These are phyloP conservation scores for Willisornis vidua DNA, from an alignment of 2,113 vertebrate genomes.

Conservation along the genomic window DNA sequence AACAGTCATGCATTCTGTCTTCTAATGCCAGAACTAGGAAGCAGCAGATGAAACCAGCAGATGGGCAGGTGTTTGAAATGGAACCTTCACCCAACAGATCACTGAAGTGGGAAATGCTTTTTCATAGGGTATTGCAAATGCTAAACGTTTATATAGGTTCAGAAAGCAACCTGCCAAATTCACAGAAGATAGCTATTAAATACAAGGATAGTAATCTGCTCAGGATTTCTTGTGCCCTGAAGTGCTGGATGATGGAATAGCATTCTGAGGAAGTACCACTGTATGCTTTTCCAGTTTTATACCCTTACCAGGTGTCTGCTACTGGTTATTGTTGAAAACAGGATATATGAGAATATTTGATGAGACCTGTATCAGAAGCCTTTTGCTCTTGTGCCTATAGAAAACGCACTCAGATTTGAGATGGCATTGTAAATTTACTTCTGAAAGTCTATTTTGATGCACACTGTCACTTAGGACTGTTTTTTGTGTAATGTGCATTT, in stretches of 20 bases:
- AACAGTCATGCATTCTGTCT: neutral
- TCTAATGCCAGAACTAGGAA: neutral
- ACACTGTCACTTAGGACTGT: neutral
- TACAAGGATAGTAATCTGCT: neutral
- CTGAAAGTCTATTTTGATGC: neutral
- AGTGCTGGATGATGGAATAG: neutral
- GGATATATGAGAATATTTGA: neutral
- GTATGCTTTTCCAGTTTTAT: neutral
- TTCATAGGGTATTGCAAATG: neutral
- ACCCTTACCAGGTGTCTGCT: neutral
- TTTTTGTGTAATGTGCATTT: neutral
- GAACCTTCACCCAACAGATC: neutral
- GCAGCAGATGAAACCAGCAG: neutral
- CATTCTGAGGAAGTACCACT: neutral
- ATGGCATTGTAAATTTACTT: neutral
- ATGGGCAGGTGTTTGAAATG: neutral
- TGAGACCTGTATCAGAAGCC: neutral
- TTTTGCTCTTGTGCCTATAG: neutral
- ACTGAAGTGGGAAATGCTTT: neutral
- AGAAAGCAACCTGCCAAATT: neutral
- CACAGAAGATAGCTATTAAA: neutral
- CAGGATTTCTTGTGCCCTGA: neutral
- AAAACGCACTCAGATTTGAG: neutral
- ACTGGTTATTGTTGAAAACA: neutral
- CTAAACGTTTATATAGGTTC: neutral